phyloP scores from a whole-genome alignment of 2,113 vertebrate genomes.

The Alethe diademata region DNA sequence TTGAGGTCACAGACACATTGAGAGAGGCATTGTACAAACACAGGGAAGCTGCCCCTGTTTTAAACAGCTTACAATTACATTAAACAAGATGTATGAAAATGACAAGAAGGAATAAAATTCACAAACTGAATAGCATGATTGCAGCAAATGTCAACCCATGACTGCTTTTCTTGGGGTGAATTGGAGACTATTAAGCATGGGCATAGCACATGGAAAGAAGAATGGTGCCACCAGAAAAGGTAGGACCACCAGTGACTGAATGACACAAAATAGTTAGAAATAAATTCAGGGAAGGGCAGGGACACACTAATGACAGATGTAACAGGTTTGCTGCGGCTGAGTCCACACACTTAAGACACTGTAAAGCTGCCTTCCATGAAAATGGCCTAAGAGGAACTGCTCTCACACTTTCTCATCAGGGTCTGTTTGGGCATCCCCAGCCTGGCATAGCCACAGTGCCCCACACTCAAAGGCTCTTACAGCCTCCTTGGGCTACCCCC shows the following conservation, averaged over 20 bases:
- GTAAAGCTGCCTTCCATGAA: background rate
- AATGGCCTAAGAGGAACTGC: background rate
- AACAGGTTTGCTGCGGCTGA: background rate
- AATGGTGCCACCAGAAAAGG: background rate
- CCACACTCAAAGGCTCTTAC: background rate
- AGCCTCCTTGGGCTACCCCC: background rate
- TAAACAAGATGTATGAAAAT: constrained; percentile 20
- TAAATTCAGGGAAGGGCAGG: background rate
- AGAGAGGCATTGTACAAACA: background rate
- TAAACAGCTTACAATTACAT: constrained; percentile 32
- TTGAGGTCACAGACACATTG: background rate
- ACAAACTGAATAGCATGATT: background rate
- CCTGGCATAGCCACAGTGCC: background rate
- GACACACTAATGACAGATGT: background rate
- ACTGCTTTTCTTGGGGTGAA: background rate
- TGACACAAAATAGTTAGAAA: background rate
- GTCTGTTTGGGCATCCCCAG: background rate
- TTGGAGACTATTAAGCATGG: background rate
- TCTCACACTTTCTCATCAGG: background rate
- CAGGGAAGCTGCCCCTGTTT: constrained; percentile 7
- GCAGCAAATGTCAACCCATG: background rate
- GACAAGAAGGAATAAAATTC: background rate
- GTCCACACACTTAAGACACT: background rate
- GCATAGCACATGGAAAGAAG: background rate
- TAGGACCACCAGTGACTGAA: background rate